Percentiles rank a stretch among this genome's conserved stretches.
Evolutionary conservation across 2,888 invertebrate genomes (phyloP).

Genomic region (Synergus itoensis): DNA sequence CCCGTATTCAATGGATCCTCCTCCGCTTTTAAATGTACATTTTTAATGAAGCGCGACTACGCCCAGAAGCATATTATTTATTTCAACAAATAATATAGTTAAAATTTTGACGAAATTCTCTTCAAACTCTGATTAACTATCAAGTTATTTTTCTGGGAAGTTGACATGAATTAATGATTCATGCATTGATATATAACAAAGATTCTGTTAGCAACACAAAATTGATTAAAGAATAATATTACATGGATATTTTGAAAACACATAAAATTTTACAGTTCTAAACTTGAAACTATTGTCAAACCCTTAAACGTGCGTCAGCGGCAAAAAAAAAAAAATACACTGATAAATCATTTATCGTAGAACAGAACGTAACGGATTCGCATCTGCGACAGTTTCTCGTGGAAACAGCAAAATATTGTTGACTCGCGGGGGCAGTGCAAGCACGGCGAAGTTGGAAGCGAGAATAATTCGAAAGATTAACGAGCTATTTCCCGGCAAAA

Average conservation of each 20-base stretch:
- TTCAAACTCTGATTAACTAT: not conserved
- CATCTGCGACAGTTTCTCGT: slow-evolving; percentile 25
- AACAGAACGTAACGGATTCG: slow-evolving; percentile 2
- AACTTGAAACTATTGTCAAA: not conserved
- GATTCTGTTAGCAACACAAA: too few relatives aligned
- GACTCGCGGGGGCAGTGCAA: slow-evolving; percentile 53
- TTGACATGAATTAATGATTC: not conserved
- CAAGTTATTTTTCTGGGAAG: not conserved
- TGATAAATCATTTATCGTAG: slow-evolving; percentile 30
- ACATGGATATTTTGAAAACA: not conserved
- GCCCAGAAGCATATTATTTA: not conserved
- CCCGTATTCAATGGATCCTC: slow-evolving; percentile 51
- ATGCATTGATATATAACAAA: too few relatives aligned
- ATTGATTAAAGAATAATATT: not conserved
- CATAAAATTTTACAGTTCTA: not conserved
- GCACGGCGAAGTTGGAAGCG: slow-evolving; percentile 64
- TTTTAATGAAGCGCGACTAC: slow-evolving; percentile 59
- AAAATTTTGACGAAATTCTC: not conserved
- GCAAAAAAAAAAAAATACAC: not conserved
- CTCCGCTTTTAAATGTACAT: slow-evolving; percentile 55
- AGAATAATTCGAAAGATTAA: slow-evolving; percentile 74
- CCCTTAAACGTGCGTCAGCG: not conserved
- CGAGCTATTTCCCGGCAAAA: slow-evolving; percentile 71
- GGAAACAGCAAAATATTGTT: slow-evolving; percentile 55
- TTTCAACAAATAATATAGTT: not conserved